A percentile compares a stretch with the other conserved stretches of the same genome.
phyloP scores from a whole-genome alignment of 2,888 invertebrate genomes.

The Lycocerus yunnanus region DNA sequence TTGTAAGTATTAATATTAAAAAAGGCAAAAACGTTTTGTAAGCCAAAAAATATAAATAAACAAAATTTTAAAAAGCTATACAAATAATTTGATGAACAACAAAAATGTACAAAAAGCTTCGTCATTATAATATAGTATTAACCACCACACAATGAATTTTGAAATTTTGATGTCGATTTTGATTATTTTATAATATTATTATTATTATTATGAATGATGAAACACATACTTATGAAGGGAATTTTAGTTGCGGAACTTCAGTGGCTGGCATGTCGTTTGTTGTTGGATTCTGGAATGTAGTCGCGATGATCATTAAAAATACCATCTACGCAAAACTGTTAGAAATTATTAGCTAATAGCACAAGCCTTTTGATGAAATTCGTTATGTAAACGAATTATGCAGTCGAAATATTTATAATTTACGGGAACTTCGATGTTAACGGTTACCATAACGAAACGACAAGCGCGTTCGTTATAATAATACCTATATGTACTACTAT shows the following conservation, averaged over 20 bases:
- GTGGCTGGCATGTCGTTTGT: constrained; percentile 49
- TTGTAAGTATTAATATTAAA: neutral
- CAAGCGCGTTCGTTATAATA: no score
- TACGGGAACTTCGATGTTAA: neutral
- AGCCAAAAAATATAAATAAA: constrained; percentile 20
- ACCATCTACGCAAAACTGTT: constrained; percentile 44
- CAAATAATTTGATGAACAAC: constrained; percentile 12
- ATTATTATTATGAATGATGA: constrained; percentile 35
- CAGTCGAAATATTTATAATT: no score
- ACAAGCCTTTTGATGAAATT: neutral
- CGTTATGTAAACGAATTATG: neutral
- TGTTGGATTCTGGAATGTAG: constrained; percentile 55
- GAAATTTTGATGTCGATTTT: constrained; percentile 9
- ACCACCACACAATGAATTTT: constrained; percentile 23
- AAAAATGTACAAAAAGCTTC: constrained; percentile 18
- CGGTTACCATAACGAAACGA: neutral
- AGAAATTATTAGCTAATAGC: constrained; percentile 31
- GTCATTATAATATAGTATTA: constrained; percentile 1
- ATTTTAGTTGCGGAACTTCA: constrained; percentile 45
- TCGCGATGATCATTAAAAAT: constrained; percentile 50
- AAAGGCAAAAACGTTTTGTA: constrained; percentile 1
- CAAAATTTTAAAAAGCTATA: constrained; percentile 4
- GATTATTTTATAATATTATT: constrained; percentile 13
- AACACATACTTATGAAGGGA: constrained; percentile 50
- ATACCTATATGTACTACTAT: no score